Evolutionary conservation across 1,140 invertebrate genomes (phyloP).

Genomic region (Lysiphlebus fabarum): DNA sequence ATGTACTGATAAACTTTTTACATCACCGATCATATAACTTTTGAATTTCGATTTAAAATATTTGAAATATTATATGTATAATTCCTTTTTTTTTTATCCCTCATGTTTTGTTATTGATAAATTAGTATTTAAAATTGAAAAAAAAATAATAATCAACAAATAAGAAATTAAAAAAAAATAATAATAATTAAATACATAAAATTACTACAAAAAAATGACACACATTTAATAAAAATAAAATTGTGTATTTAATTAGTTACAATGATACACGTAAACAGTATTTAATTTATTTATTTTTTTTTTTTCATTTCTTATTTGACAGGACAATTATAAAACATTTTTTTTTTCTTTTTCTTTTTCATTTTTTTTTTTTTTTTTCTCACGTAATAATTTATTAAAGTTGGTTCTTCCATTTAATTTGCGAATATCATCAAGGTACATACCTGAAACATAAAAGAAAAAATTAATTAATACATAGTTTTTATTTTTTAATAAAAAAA

Average conservation of each 20-base stretch:
- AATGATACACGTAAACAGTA: background rate
- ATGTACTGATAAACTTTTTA: conserved; percentile 12
- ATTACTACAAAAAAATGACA: conserved; percentile 6
- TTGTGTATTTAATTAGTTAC: conserved; percentile 1
- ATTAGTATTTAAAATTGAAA: background rate
- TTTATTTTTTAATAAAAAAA: background rate
- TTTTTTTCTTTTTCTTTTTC: background rate
- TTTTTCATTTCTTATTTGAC: conserved; percentile 7
- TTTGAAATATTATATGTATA: no score
- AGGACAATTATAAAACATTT: background rate
- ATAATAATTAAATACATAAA: conserved; percentile 1
- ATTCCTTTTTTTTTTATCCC: background rate
- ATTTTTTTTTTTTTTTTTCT: conserved; percentile 3
- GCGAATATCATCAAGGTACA: conserved; percentile 4
- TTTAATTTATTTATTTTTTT: conserved; percentile 13
- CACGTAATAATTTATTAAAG: background rate
- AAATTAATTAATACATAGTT: background rate
- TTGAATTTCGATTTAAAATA: background rate
- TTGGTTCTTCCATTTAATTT: background rate
- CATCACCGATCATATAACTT: conserved; percentile 9
- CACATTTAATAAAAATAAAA: conserved; percentile 9
- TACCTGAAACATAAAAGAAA: conserved; percentile 23
- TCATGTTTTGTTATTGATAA: background rate
- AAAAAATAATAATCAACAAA: background rate
- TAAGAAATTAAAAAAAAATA: conserved; percentile 9